Base-by-base conservation (phyloP, 2,113 vertebrate genomes). In the Paracanthobrama guichenoti region DNA sequence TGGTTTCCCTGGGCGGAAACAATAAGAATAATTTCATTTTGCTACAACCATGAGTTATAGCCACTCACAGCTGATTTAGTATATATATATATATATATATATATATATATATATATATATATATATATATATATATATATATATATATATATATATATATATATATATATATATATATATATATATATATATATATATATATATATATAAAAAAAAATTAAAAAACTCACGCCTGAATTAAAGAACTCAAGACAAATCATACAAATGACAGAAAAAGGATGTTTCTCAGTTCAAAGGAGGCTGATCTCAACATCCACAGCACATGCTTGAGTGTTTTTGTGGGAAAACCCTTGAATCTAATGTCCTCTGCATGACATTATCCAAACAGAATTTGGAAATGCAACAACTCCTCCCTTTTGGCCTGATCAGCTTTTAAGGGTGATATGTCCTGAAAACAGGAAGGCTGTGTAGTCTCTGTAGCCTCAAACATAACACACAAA, bases 401-500 rank as follows among this genome's bases (percentile, higher is more conserved):
- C 79, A 82, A 24, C 79, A 39, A 31, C 66, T 71, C 79, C 79
- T 67, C 66, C 79, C 64, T 71, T 71, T 71, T 81, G 66, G 46
- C 79, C 62, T 53, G 44, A 81, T 81, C 60, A 35, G 50, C 22
- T 71, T 69, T 82, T 57, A 82, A 82, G 39, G 26, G 22, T 10
- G 50, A 22, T 42, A n/a, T 42, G 20, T 82, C 66, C 28, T 24
- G 28, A 71, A 82, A 71, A 82, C 79, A 57, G 46, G 39, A 81
- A 16, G 20, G 7, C 46, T 24, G 64, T 24, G 48, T 69, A 81
- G 16, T 69, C 64, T 69, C 24, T 81, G 46, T 69, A 79, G 84
- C 80, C 87, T 84, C 78, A 86, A 86, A 80, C 80, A 42, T 2
- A 50, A 75, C 46, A 75, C n/a, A 53, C n/a, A 75, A 50, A 53